Percentiles rank a stretch among this genome's conserved stretches.
Conservation (phyloP, 2,113 vertebrate genomes). For the Albula goreensis region DNA sequence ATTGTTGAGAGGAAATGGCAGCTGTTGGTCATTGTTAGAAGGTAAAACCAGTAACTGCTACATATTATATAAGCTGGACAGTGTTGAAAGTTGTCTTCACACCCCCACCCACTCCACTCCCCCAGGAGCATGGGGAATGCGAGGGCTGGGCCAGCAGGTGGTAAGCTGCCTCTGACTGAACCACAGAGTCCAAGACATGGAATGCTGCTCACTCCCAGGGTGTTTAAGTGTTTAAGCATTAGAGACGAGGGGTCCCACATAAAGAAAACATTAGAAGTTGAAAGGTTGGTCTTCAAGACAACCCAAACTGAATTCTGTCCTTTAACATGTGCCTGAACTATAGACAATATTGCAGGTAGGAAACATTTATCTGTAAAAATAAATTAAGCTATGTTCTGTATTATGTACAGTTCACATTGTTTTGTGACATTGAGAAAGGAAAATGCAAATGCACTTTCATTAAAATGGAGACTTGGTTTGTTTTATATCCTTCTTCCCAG, state of each 20-base stretch:
- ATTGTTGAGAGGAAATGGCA: background rate
- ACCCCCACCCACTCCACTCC: background rate
- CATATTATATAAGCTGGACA: background rate
- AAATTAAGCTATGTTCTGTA: no score
- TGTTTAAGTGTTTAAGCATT: background rate
- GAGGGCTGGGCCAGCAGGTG: constrained; percentile 1
- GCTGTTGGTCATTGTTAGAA: background rate
- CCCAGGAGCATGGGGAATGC: background rate
- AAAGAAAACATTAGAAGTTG: background rate
- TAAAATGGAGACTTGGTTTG: background rate
- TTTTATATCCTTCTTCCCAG: background rate
- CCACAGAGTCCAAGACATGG: background rate
- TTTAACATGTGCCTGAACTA: background rate
- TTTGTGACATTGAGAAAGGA: background rate
- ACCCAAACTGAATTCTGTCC: background rate
- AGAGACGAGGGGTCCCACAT: background rate
- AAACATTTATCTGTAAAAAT: background rate
- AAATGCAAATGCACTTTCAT: background rate
- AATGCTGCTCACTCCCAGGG: background rate
- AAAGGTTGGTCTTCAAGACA: background rate
- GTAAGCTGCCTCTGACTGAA: background rate
- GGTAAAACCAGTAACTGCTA: background rate
- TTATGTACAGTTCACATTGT: no score
- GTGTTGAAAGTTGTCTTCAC: background rate
- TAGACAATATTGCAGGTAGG: background rate